phyloP scores from a whole-genome alignment of 2,888 invertebrate genomes.

The Caenorhabditis uteleia region DNA sequence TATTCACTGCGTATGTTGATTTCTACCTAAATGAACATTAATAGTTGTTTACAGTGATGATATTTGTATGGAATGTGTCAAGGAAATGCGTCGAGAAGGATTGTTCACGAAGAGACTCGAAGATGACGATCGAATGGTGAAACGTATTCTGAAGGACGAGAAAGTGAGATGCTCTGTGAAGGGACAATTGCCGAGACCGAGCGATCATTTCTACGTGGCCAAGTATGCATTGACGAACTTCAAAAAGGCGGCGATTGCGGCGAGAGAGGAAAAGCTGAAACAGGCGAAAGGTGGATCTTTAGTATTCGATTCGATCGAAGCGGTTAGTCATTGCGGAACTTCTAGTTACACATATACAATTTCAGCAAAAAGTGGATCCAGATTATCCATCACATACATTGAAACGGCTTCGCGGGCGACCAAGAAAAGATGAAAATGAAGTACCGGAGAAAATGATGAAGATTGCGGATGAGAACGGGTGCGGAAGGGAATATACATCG shows the following conservation, averaged over 20 bases:
- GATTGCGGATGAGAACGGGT: constrained; percentile 11
- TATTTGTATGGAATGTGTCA: constrained; percentile 58
- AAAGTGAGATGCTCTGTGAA: constrained; percentile 38
- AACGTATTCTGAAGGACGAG: constrained; percentile 42
- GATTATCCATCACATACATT: constrained; percentile 3
- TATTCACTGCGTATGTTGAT: constrained; percentile 32
- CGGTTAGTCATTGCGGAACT: background rate
- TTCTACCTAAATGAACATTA: background rate
- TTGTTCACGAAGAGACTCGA: constrained; percentile 46
- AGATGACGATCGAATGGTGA: constrained; percentile 32
- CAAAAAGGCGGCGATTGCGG: constrained; percentile 18
- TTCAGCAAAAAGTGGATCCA: constrained; percentile 28
- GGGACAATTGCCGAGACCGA: constrained; percentile 2
- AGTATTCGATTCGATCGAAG: constrained; percentile 8
- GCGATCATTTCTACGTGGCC: constrained; percentile 36
- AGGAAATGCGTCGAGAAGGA: constrained; percentile 47
- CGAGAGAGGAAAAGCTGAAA: constrained; percentile 12
- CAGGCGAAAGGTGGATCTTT: constrained; percentile 10
- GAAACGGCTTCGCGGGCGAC: constrained; percentile 11
- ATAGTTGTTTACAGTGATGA: constrained; percentile 46
- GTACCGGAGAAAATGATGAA: constrained; percentile 23
- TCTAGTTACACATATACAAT: background rate
- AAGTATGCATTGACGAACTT: constrained; percentile 38
- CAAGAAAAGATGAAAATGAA: constrained; percentile 8
- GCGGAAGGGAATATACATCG: background rate